Percentiles rank a stretch among this genome's conserved stretches.
Evolutionary conservation across 2,113 vertebrate genomes (phyloP).

Genomic region (Chloroceryle aenea): DNA sequence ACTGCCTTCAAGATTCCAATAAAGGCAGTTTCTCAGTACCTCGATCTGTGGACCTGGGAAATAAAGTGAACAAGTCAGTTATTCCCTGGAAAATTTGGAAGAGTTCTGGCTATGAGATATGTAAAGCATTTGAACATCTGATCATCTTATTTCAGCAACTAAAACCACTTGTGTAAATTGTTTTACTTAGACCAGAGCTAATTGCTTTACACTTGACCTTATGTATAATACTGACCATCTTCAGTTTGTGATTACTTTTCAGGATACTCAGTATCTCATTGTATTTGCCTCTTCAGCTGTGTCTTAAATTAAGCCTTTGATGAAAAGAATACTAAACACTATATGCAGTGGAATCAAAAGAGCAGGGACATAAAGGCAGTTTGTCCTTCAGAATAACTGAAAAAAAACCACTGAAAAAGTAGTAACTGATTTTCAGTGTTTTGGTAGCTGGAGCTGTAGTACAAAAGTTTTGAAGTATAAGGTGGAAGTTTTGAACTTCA

Average conservation of each 20-base stretch:
- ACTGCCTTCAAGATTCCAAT: background rate
- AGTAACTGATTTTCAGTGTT: background rate
- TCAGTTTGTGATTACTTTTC: background rate
- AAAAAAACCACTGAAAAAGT: background rate
- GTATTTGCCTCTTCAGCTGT: background rate
- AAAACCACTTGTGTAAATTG: background rate
- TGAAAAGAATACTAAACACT: background rate
- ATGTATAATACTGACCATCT: background rate
- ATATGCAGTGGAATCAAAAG: background rate
- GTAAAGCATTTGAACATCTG: background rate
- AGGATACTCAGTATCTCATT: background rate
- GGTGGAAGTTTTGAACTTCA: background rate
- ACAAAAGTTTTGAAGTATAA: background rate
- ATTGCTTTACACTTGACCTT: background rate
- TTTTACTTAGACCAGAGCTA: background rate
- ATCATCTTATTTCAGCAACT: background rate
- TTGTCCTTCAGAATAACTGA: background rate
- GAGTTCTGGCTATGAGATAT: background rate
- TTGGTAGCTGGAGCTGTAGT: background rate
- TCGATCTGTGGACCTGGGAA: background rate
- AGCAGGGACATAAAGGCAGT: background rate
- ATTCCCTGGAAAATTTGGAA: background rate
- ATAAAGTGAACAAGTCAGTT: background rate
- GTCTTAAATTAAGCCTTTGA: background rate
- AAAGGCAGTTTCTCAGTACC: background rate